These are phyloP conservation scores for Malacoraja senta DNA, from an alignment of 2,797 vertebrate species.

Conservation along the genomic window DNA sequence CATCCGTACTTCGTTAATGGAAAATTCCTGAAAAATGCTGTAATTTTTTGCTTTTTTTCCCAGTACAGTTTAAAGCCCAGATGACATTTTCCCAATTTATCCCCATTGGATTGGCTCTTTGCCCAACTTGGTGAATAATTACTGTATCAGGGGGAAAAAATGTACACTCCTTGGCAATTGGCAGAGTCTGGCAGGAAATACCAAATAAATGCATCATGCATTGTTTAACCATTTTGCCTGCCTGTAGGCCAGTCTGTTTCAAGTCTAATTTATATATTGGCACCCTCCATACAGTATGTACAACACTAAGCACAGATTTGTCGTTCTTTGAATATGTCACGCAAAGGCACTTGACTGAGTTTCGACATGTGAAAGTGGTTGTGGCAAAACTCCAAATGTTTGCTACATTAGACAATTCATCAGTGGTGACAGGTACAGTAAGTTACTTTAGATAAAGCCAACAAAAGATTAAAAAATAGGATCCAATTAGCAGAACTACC, in stretches of 20 bases:
- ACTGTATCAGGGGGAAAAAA: conserved; percentile 63
- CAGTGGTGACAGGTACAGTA: conserved; percentile 18
- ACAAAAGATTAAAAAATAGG: neutral
- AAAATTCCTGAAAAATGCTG: conserved; percentile 99
- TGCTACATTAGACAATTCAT: neutral
- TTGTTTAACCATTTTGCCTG: conserved; percentile 67
- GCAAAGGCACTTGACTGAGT: conserved; percentile 76
- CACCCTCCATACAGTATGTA: conserved; percentile 63
- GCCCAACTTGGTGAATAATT: conserved; percentile 72
- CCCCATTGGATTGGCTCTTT: conserved; percentile 60
- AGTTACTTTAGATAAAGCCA: neutral
- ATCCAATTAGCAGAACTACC: neutral
- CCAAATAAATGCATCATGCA: conserved; percentile 72
- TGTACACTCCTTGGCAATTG: conserved; percentile 66
- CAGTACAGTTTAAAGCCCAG: conserved; percentile 87
- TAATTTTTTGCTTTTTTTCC: conserved; percentile 78
- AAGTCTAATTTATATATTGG: conserved; percentile 60
- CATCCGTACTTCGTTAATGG: conserved; percentile 99
- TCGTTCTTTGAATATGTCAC: conserved; percentile 79
- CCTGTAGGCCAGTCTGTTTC: conserved; percentile 63
- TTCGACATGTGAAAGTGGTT: conserved; percentile 58
- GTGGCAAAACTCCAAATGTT: conserved; percentile 58
- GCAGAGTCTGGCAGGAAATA: conserved; percentile 70
- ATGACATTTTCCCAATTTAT: conserved; percentile 73
- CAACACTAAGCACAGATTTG: conserved; percentile 71